These are phyloP conservation scores for Xanthia togata DNA, from an alignment of 2,888 invertebrate species.

Conservation along the genomic window DNA sequence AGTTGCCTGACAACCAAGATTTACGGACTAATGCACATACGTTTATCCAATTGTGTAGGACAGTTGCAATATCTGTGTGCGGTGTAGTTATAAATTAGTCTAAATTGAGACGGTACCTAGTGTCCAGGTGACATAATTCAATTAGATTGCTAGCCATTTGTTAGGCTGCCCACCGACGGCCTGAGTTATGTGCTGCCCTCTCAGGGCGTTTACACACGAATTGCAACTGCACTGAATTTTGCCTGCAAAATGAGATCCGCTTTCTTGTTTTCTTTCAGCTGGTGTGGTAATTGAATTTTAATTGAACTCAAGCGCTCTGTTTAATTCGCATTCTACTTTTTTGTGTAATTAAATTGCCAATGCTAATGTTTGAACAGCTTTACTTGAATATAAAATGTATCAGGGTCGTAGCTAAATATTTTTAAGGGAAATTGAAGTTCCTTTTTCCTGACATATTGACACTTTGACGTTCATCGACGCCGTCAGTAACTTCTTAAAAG, in stretches of 20 bases:
- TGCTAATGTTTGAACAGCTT: conserved; percentile 18
- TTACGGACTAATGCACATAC: conserved; percentile 52
- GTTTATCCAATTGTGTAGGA: conserved; percentile 59
- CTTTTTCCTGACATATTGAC: conserved; percentile 28
- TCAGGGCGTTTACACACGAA: conserved; percentile 50
- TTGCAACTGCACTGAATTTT: conserved; percentile 50
- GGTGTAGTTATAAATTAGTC: conserved; percentile 80
- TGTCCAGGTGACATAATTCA: conserved; percentile 85
- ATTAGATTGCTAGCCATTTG: conserved; percentile 83
- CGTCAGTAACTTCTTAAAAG: conserved; percentile 1
- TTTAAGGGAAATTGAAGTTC: conserved; percentile 24
- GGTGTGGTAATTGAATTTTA: conserved; percentile 42
- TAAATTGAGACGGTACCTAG: conserved; percentile 80
- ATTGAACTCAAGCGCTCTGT: conserved; percentile 14
- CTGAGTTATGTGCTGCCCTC: conserved; percentile 73
- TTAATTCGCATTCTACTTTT: conserved; percentile 25
- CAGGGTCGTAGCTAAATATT: background rate
- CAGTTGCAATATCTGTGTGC: conserved; percentile 66
- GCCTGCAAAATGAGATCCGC: conserved; percentile 17
- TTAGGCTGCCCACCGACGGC: conserved; percentile 72
- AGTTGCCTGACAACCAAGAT: conserved; percentile 43
- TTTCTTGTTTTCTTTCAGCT: conserved; percentile 31
- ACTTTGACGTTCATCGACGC: conserved; percentile 18
- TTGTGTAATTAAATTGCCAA: background rate
- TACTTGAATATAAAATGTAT: conserved; percentile 11